Evolutionary conservation across 2,797 vertebrate genomes (phyloP).

Genomic region (Decapterus maruadsi): DNA sequence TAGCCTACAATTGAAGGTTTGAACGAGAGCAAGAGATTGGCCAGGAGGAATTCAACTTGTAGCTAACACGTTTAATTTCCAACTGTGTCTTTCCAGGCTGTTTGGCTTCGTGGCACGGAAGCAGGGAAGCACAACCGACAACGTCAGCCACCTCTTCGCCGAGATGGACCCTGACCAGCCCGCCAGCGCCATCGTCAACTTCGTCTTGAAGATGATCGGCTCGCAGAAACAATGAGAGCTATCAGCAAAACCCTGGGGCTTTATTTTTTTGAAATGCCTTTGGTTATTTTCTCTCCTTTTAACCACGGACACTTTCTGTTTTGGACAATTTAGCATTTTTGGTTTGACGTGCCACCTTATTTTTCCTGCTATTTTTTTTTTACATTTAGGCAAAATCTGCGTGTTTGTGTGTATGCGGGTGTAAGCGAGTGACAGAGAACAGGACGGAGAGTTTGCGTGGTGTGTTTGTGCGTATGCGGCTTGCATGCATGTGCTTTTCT

Average conservation of each 20-base stretch:
- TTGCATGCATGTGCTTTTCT: constrained; percentile 81
- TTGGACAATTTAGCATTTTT: constrained; percentile 50
- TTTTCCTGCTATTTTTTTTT: constrained; percentile 66
- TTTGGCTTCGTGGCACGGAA: constrained; percentile 98
- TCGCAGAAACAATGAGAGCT: constrained; percentile 95
- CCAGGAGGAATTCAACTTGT: too few species aligned
- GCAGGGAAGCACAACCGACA: constrained; percentile 98
- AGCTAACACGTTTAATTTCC: background rate
- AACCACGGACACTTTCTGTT: constrained; percentile 58
- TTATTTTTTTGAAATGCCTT: constrained; percentile 46
- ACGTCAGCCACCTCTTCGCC: constrained; percentile 97
- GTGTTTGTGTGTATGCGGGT: constrained; percentile 8
- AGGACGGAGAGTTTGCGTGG: background rate
- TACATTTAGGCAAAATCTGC: constrained; percentile 37
- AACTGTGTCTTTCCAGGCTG: constrained; percentile 83
- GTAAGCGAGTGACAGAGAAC: background rate
- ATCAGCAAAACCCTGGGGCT: constrained; percentile 35
- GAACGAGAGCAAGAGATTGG: too few species aligned
- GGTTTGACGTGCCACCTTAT: constrained; percentile 59
- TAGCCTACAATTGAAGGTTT: too few species aligned
- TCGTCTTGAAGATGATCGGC: constrained; percentile 94
- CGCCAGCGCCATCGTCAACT: constrained; percentile 96
- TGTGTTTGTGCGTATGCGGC: constrained; percentile 33
- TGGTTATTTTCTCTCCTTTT: constrained; percentile 57
- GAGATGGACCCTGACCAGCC: constrained; percentile 96